Evolutionary conservation across 2,113 vertebrate genomes (phyloP).

Genomic region (Nycticryphes semicollaris): DNA sequence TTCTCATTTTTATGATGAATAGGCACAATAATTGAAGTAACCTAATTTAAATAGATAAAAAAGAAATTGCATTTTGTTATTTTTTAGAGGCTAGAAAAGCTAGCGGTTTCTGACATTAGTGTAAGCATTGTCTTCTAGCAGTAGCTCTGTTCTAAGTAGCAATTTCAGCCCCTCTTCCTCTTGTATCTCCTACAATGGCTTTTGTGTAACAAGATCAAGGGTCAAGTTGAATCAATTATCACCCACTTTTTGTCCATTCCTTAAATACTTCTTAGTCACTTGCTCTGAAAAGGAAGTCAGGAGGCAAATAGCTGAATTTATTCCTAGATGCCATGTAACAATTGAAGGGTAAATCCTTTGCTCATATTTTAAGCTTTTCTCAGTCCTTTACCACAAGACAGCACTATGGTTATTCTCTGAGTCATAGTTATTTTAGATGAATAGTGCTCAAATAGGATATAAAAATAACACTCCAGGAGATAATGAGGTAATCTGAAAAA

Average conservation of each 20-base stretch:
- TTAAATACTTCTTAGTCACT: slow-evolving; percentile 6
- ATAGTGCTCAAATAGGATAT: slow-evolving; percentile 14
- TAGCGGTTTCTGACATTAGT: neutral
- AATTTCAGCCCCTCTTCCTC: neutral
- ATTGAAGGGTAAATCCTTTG: neutral
- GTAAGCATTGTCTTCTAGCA: neutral
- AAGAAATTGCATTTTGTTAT: neutral
- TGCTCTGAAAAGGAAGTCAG: slow-evolving; percentile 10
- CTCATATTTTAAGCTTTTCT: slow-evolving; percentile 14
- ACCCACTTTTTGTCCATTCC: neutral
- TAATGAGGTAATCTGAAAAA: slow-evolving; percentile 8
- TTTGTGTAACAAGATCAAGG: neutral
- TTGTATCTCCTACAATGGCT: neutral
- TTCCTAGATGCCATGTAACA: neutral
- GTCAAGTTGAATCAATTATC: slow-evolving; percentile 18
- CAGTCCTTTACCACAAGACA: neutral
- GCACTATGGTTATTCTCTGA: slow-evolving; percentile 33
- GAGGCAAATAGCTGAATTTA: slow-evolving; percentile 37
- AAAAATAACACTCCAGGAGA: neutral
- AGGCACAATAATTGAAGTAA: neutral
- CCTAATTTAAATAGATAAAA: neutral
- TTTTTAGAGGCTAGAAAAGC: neutral
- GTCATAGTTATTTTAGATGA: slow-evolving; percentile 31
- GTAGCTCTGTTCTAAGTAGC: neutral
- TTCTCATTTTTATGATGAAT: neutral